Conservation (phyloP, 2,113 vertebrate genomes). For the Chiloscyllium plagiosum region DNA sequence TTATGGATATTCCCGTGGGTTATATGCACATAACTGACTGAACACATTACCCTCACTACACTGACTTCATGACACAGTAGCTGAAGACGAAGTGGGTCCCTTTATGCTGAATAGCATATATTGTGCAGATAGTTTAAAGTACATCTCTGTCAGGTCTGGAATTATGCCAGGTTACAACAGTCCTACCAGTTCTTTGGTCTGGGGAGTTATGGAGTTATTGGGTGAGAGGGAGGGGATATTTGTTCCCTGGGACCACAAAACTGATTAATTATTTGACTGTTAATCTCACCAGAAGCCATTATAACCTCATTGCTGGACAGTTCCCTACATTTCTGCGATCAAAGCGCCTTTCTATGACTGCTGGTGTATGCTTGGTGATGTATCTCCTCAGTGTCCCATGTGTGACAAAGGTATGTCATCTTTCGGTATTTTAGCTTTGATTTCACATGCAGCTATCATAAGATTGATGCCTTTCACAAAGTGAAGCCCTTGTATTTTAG, state of each 20-base stretch:
- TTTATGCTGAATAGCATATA: too few relatives aligned
- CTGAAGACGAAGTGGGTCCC: too few relatives aligned
- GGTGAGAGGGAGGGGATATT: too few relatives aligned
- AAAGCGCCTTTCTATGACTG: slow-evolving; percentile 49
- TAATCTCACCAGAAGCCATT: background rate
- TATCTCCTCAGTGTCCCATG: slow-evolving; percentile 79
- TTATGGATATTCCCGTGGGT: too few relatives aligned
- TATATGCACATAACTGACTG: too few relatives aligned
- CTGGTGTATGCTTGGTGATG: slow-evolving; percentile 58
- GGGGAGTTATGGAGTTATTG: background rate
- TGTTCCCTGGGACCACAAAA: background rate
- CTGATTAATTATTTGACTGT: background rate
- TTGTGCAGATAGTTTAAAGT: too few relatives aligned
- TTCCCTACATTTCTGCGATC: background rate
- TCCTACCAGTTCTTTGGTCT: background rate
- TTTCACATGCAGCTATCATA: background rate
- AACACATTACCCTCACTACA: too few relatives aligned
- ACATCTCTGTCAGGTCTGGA: too few relatives aligned
- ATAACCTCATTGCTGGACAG: background rate
- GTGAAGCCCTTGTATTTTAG: too few relatives aligned
- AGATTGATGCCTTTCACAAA: background rate
- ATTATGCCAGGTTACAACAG: background rate
- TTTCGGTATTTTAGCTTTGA: background rate
- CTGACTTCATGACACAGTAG: too few relatives aligned
- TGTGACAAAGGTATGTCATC: slow-evolving; percentile 70